Evolutionary conservation across 2,888 invertebrate genomes (phyloP), one percentile per base, ranked within the genome.

Genomic region (Lathronympha strigana): DNA sequence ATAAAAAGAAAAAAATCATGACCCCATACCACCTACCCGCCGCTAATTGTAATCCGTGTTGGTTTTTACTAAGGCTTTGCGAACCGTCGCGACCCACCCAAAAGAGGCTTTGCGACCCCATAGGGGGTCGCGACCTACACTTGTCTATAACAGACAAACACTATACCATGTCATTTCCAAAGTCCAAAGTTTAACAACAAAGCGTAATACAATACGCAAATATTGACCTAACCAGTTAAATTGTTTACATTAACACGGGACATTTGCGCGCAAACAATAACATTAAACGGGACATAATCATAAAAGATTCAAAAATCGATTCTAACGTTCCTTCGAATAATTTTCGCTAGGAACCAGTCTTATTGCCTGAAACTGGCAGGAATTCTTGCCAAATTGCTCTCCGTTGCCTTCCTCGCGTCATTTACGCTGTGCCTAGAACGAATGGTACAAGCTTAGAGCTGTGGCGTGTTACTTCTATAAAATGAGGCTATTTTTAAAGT

Each of bases 351-450:
- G 71, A 71, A 78, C 76, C 72, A 77, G 75, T 81, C 78, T 82
- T 80, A 81, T 79, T 82, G 81, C 78, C 74, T 74, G 77, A 78
- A 78, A 80, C 78, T 75, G 75, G 75, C 72, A 73, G 78, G 79
- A 82, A 78, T 79, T 76, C 81, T 80, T 90, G 90, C 90, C 91
- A 92, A 92, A 90, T 91, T 87, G 90, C 88, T 81, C 73, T 68
- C 79, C 78, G 82, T 83, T 84, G 83, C 84, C 80, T 83, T 83
- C 79, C 78, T 88, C 88, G 90, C 86, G 83, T 90, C 89, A 89
- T 90, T 90, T 89, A 88, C 77, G 74, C 70, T 74, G 77, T 76
- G 74, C 76, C 76, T 80, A 71, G 71, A 60, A 64, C 55, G 51
- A 63, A 60, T 60, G 68, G 64, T 55, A 62, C 63, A 61, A 63